These are phyloP conservation scores for Rugalucina vietnamica DNA, from an alignment of 2,888 invertebrate species.

Conservation along the genomic window DNA sequence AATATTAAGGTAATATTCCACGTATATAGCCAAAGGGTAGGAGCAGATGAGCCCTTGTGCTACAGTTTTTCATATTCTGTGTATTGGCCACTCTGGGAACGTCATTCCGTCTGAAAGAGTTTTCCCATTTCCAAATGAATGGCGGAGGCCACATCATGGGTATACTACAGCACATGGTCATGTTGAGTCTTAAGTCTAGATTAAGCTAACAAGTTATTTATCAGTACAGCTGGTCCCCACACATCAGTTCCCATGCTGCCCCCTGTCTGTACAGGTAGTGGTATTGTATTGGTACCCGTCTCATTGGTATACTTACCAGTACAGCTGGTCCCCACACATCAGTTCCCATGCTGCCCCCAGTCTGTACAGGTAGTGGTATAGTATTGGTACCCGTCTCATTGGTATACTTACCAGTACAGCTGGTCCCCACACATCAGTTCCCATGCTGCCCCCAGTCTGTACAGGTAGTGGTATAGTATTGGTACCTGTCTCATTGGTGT, in stretches of 20 bases:
- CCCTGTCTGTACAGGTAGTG: background rate
- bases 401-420: conserved; percentile 67
- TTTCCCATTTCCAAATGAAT: no score
- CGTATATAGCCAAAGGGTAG: no score
- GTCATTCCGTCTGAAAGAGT: no score
- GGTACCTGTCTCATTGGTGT: conserved; percentile 72
- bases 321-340: conserved; percentile 74
- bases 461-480: background rate
- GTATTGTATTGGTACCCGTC: background rate
- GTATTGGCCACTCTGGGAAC: no score
- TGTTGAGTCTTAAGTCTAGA: no score
- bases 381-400: background rate
- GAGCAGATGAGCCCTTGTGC: no score
- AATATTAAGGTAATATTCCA: no score
- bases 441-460: conserved; percentile 27
- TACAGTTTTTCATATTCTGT: no score
- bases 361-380: background rate
- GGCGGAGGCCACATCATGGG: no score
- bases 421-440: conserved; percentile 72
- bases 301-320: conserved; percentile 54
- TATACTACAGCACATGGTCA: no score
- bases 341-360: conserved; percentile 53
- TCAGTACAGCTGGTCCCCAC: conserved; percentile 71
- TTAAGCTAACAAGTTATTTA: no score
- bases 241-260: conserved; percentile 67